A percentile compares a stretch with the other conserved stretches of the same genome.
Evolutionary conservation across 2,113 vertebrate species (phyloP).

Genomic region (Pseudonaja textilis): DNA sequence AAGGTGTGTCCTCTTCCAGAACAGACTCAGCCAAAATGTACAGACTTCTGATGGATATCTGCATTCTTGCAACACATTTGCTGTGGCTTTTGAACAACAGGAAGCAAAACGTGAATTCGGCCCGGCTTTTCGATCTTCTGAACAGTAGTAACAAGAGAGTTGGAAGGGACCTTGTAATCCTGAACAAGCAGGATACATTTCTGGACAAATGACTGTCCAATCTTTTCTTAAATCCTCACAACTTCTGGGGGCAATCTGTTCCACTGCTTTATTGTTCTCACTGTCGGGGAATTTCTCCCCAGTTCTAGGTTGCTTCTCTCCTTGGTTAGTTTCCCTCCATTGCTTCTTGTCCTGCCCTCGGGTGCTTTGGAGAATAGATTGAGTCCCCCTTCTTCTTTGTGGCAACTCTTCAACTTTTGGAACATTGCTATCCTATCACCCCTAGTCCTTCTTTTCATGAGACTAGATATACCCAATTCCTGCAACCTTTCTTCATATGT

Average conservation of each 20-base stretch:
- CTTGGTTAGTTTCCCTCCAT: background rate
- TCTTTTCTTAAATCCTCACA: background rate
- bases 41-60: background rate
- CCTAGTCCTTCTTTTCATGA: background rate
- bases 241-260: background rate
- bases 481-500: background rate
- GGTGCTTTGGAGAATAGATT: background rate
- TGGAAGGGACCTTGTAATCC: background rate
- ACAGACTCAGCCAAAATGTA: conserved; percentile 19
- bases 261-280: background rate
- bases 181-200: background rate
- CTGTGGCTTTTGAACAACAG: background rate
- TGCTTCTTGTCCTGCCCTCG: background rate
- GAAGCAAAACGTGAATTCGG: background rate
- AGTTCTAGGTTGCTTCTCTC: background rate
- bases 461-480: background rate
- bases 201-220: no score
- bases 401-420: background rate
- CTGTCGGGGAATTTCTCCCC: background rate
- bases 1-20: background rate
- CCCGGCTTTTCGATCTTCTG: background rate
- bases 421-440: background rate
- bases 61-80: background rate
- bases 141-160: background rate
- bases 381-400: background rate